Evolutionary conservation across 2,797 vertebrate species (phyloP).

Genomic region (Acipenser ruthenus): DNA sequence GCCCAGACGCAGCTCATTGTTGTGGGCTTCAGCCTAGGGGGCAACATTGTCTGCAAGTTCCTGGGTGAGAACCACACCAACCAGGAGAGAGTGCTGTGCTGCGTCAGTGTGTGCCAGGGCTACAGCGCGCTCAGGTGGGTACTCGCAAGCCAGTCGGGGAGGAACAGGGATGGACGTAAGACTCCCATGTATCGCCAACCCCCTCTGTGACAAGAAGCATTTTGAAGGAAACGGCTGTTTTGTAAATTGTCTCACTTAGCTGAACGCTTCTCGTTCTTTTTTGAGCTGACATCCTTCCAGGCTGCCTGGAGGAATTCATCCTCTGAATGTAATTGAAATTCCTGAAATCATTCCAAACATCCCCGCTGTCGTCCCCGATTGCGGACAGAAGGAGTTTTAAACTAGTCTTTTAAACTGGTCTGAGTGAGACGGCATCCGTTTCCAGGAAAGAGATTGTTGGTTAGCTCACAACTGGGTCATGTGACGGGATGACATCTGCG

Average conservation of each 20-base stretch:
- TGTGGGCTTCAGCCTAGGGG: conserved; percentile 92
- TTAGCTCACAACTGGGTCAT: not conserved
- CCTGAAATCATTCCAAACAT: conserved; percentile 3
- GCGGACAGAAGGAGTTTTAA: not conserved
- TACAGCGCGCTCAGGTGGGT: conserved; percentile 91
- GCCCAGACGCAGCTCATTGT: conserved; percentile 82
- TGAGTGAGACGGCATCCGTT: too few relatives aligned
- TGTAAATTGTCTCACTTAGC: too few relatives aligned
- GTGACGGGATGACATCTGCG: not conserved
- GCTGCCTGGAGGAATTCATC: not conserved
- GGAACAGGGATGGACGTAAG: too few relatives aligned
- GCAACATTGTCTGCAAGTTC: conserved; percentile 97
- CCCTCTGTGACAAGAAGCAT: too few relatives aligned
- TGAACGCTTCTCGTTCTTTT: too few relatives aligned
- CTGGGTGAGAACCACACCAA: conserved; percentile 82
- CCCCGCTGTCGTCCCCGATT: not conserved
- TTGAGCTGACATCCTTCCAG: too few relatives aligned
- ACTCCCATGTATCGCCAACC: too few relatives aligned
- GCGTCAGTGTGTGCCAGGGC: conserved; percentile 91
- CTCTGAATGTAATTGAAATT: not conserved
- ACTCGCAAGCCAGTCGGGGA: too few relatives aligned
- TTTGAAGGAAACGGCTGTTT: too few relatives aligned
- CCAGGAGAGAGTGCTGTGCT: conserved; percentile 91
- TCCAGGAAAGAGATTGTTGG: conserved; percentile 1
- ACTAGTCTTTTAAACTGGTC: too few relatives aligned